These are phyloP conservation scores for Cyrtonyx montezumae DNA, from an alignment of 2,113 vertebrate species.

Conservation along the genomic window DNA sequence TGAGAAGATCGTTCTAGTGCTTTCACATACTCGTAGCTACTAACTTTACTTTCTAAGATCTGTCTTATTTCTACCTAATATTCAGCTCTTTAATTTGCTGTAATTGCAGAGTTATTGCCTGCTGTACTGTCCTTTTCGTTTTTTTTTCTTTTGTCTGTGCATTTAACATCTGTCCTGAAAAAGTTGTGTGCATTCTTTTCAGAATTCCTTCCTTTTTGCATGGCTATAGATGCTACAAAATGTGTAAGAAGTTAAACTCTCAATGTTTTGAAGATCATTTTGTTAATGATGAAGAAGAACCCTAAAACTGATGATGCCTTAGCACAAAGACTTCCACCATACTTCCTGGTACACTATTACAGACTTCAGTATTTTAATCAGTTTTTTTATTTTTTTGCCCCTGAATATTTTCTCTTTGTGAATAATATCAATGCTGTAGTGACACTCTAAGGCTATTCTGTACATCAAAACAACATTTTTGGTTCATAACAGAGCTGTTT, in stretches of 20 bases:
- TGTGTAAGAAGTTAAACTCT: background rate
- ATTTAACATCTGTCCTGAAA: background rate
- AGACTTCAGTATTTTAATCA: background rate
- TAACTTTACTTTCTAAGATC: background rate
- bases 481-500: background rate
- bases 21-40: background rate
- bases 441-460: background rate
- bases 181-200: background rate
- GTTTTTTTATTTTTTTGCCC: background rate
- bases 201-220: background rate
- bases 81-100: background rate
- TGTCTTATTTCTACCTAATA: background rate
- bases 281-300: background rate
- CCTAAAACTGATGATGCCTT: background rate
- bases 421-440: background rate
- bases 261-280: background rate
- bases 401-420: background rate
- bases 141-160: background rate
- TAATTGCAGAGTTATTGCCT: background rate
- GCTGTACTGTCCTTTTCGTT: background rate
- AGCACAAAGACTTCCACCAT: background rate
- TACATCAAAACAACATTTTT: background rate
- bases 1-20: background rate
- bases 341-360: background rate
- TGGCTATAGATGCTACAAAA: background rate